A percentile compares a stretch with the other conserved stretches of the same genome.
Conservation (phyloP, 2,888 invertebrate genomes). For the Itoplectis maculator region DNA sequence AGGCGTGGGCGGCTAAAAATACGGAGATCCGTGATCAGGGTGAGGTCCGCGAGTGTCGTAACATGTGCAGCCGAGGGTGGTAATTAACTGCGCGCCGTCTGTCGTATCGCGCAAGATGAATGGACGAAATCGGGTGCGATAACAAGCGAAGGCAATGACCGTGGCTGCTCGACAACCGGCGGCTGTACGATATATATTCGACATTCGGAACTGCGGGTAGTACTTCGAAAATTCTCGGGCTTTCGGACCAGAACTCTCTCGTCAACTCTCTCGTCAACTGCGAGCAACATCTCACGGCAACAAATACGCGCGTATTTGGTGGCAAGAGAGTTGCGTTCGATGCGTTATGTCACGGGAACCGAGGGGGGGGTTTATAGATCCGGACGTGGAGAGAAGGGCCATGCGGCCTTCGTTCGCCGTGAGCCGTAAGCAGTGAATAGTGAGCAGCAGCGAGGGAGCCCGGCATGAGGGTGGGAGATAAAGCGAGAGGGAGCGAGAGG, state of each 20-base stretch:
- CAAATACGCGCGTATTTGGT: constrained; percentile 53
- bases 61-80: background rate
- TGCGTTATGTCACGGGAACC: constrained; percentile 56
- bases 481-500: constrained; percentile 31
- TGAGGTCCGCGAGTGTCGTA: background rate
- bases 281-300: constrained; percentile 31
- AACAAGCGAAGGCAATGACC: constrained; percentile 21
- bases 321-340: constrained; percentile 34
- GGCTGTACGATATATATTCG: background rate
- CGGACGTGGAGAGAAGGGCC: constrained; percentile 58
- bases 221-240: background rate
- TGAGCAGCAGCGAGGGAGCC: constrained; percentile 54
- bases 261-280: background rate
- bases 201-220: background rate
- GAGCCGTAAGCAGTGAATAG: constrained; percentile 16
- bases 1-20: background rate
- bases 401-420: constrained; percentile 30
- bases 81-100: background rate
- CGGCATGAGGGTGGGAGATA: constrained; percentile 57
- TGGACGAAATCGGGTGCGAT: background rate
- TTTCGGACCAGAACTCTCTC: background rate
- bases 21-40: background rate
- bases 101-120: constrained; percentile 3
- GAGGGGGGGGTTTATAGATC: constrained; percentile 66
- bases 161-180: background rate